Conservation (phyloP, 2,888 invertebrate genomes). For the Phragmatobia fuliginosa region DNA sequence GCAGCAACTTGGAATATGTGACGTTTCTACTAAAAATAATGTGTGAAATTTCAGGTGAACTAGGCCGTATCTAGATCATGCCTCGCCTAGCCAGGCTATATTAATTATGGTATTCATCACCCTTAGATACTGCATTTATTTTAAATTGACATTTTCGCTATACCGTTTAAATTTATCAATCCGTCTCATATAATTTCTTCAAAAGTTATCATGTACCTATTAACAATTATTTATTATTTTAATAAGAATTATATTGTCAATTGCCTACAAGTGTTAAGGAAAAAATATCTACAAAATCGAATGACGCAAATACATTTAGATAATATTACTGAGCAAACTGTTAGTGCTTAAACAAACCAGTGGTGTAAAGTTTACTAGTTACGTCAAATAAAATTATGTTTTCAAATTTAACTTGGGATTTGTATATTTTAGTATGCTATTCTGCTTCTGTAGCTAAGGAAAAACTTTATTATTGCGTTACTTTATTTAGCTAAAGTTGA, state of each 20-base stretch:
- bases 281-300: conserved; percentile 17
- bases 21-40: no score
- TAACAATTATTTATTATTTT: neutral
- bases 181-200: neutral
- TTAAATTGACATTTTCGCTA: no score
- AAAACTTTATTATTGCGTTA: neutral
- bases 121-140: no score
- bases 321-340: conserved; percentile 31
- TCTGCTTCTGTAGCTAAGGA: neutral
- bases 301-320: conserved; percentile 35
- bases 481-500: neutral
- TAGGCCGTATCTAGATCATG: no score
- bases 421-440: neutral
- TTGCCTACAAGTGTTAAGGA: neutral
- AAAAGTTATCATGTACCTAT: neutral
- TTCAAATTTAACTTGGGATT: neutral
- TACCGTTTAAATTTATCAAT: neutral
- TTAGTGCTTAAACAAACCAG: conserved; percentile 37
- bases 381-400: neutral
- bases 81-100: no score
- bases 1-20: no score
- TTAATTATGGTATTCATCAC: no score
- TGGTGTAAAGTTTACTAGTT: neutral
- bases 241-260: neutral
- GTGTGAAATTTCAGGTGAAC: no score